A percentile compares a stretch with the other conserved stretches of the same genome.
Conservation (phyloP, 2,797 vertebrate species). For the Crenichthys baileyi region DNA sequence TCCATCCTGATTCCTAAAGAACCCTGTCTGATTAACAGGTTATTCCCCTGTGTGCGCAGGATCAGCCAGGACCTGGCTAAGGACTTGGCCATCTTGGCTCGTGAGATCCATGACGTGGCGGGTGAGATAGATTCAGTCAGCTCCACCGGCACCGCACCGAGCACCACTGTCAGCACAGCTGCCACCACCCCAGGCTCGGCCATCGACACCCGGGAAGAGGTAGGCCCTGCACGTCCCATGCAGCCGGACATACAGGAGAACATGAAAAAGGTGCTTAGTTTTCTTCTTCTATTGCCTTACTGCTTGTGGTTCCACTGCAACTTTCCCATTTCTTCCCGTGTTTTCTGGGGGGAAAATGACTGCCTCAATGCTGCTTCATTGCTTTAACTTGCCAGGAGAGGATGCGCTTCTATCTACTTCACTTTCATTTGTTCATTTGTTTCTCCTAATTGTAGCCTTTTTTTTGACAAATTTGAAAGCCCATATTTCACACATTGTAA, state of each 20-base stretch:
- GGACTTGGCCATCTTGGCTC: conserved; percentile 96
- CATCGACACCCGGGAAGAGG: conserved; percentile 99
- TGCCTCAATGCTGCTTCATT: conserved; percentile 20
- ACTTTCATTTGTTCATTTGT: conserved; percentile 26
- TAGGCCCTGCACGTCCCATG: conserved; percentile 88
- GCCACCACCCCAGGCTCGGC: conserved; percentile 99
- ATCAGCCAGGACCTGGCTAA: conserved; percentile 98
- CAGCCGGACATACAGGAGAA: conserved; percentile 86
- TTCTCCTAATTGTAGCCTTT: conserved; percentile 6
- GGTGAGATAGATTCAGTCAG: conserved; percentile 99
- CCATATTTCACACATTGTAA: conserved; percentile 21
- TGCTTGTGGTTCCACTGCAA: conserved; percentile 29
- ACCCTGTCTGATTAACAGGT: conserved; percentile 85
- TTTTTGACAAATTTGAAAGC: conserved; percentile 3
- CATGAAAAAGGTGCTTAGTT: conserved; percentile 81
- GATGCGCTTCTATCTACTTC: conserved; percentile 7
- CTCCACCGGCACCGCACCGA: conserved; percentile 96
- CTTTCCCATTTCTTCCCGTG: conserved; percentile 24
- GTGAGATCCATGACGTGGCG: conserved; percentile 99
- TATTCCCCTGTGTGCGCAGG: conserved; percentile 92
- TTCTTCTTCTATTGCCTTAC: conserved; percentile 61
- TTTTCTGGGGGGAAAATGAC: conserved; percentile 20
- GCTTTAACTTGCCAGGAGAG: conserved; percentile 25
- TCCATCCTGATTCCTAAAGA: conserved; percentile 65
- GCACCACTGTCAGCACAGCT: conserved; percentile 98